phyloP scores from a whole-genome alignment of 2,113 vertebrate genomes.

The Hipposideros armiger region DNA sequence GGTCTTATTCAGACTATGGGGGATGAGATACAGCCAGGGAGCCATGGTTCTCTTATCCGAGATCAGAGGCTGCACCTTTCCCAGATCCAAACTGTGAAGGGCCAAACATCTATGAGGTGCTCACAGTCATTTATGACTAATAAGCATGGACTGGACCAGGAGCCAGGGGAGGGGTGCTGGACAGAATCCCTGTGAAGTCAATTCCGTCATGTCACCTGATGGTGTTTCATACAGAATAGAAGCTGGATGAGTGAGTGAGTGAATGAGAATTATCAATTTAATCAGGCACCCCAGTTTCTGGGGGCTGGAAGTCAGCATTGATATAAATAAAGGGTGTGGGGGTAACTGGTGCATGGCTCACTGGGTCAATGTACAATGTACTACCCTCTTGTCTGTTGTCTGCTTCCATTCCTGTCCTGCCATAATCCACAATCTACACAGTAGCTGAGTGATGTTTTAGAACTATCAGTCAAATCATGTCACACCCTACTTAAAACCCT shows the following conservation, averaged over 20 bases:
- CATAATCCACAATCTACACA: rapidly evolving
- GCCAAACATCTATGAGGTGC: not conserved
- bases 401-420: not conserved
- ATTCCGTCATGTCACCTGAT: not conserved
- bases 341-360: not conserved
- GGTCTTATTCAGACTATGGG: not conserved
- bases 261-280: rapidly evolving
- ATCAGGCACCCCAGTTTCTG: rapidly evolving
- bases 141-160: no score
- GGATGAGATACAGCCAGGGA: not conserved
- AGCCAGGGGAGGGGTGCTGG: not conserved
- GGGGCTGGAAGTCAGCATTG: not conserved
- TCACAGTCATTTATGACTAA: not conserved
- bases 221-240: not conserved
- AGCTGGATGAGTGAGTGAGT: not conserved
- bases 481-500: not conserved
- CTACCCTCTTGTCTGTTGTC: not conserved
- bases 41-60: not conserved
- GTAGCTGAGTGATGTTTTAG: no score
- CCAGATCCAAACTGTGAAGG: not conserved
- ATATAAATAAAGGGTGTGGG: not conserved
- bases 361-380: rapidly evolving
- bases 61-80: not conserved
- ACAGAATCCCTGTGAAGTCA: not conserved
- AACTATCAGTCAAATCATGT: not conserved